Evolutionary conservation across 2,888 invertebrate species (phyloP).

Genomic region (Taenaris catops): DNA sequence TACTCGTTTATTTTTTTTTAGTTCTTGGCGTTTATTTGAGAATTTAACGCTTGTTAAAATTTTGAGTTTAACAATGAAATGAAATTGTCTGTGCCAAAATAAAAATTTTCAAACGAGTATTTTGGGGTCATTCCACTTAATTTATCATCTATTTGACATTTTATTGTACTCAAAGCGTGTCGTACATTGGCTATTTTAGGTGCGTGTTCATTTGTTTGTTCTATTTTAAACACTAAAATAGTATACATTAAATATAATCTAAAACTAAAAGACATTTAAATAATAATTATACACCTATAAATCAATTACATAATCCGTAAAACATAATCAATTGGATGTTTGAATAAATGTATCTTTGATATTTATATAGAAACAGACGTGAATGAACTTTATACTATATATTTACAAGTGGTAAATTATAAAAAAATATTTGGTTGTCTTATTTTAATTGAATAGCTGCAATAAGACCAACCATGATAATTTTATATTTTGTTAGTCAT

Average conservation of each 20-base stretch:
- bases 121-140: no score
- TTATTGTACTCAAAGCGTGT: slow-evolving; percentile 13
- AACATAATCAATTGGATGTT: no score
- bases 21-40: no score
- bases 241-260: slow-evolving; percentile 17
- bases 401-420: slow-evolving; percentile 10
- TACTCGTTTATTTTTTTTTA: no score
- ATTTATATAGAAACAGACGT: slow-evolving; percentile 5
- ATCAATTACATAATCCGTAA: slow-evolving; percentile 17
- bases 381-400: slow-evolving; percentile 8
- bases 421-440: slow-evolving; percentile 14
- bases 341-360: no score
- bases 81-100: no score
- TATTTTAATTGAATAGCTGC: slow-evolving; percentile 17
- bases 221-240: slow-evolving; percentile 17
- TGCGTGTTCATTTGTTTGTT: slow-evolving; percentile 16
- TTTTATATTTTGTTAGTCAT: not conserved
- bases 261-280: slow-evolving; percentile 26
- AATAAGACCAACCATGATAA: slow-evolving; percentile 8
- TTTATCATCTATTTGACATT: no score
- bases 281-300: slow-evolving; percentile 56
- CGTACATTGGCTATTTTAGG: slow-evolving; percentile 17
- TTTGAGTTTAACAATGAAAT: no score
- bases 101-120: no score
- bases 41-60: no score